phyloP scores from a whole-genome alignment of 2,113 vertebrate genomes.

The Platichthys flesus region DNA sequence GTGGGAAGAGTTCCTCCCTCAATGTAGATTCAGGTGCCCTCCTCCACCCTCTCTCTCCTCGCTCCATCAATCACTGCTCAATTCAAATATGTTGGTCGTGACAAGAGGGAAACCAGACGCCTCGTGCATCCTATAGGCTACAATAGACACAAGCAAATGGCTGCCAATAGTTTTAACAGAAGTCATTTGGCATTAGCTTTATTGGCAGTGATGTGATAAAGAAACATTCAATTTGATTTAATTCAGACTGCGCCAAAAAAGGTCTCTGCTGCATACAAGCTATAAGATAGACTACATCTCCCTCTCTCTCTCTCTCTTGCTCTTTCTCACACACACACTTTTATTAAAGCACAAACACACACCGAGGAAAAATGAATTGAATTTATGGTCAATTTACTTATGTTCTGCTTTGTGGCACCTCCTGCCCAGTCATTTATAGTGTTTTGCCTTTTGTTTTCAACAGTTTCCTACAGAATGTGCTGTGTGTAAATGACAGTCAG shows the following conservation, averaged over 20 bases:
- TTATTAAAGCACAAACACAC: not conserved
- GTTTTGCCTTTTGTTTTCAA: conserved; percentile 38
- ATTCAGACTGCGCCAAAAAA: conserved; percentile 38
- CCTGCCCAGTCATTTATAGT: conserved; percentile 26
- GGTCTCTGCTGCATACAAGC: conserved; percentile 6
- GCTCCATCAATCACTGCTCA: conserved; percentile 61
- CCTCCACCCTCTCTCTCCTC: conserved; percentile 17
- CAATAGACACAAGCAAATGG: conserved; percentile 30
- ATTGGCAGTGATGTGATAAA: conserved; percentile 54
- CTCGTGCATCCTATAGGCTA: conserved; percentile 25
- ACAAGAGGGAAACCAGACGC: conserved; percentile 32
- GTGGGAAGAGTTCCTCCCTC: not conserved
- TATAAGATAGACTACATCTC: conserved; percentile 15
- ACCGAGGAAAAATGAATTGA: conserved; percentile 47
- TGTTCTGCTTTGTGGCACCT: conserved; percentile 61
- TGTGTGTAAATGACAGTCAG: conserved; percentile 25
- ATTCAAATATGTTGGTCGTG: conserved; percentile 55
- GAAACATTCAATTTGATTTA: conserved; percentile 54
- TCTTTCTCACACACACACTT: not conserved
- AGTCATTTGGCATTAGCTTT: conserved; percentile 41
- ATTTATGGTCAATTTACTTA: conserved; percentile 76
- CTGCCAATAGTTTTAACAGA: conserved; percentile 46
- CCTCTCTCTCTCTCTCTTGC: not conserved
- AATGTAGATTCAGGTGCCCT: too few relatives aligned
- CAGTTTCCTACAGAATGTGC: conserved; percentile 32